phyloP scores from a whole-genome alignment of 2,888 invertebrate genomes.

The Latheticus oryzae region DNA sequence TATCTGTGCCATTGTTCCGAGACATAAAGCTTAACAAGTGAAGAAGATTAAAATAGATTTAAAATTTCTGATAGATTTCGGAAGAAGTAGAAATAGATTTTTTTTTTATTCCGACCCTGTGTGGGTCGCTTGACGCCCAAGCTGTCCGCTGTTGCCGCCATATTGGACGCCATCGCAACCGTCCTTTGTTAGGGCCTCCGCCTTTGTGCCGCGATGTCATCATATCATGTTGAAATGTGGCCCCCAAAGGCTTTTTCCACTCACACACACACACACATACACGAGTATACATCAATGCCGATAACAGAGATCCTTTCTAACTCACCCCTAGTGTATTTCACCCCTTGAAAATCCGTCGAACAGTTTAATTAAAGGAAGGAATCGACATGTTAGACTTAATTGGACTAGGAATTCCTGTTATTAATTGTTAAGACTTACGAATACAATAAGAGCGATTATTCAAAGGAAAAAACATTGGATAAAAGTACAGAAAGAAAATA shows the following conservation, averaged over 20 bases:
- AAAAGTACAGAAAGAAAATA: too few relatives aligned
- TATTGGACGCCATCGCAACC: conserved; percentile 63
- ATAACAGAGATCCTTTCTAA: conserved; percentile 24
- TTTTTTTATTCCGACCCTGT: conserved; percentile 19
- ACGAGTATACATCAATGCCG: conserved; percentile 19
- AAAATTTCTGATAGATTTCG: background rate
- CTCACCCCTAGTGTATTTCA: conserved; percentile 9
- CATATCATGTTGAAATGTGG: conserved; percentile 48
- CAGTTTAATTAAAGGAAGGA: conserved; percentile 33
- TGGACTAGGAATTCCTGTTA: conserved; percentile 34
- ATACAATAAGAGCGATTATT: too few relatives aligned
- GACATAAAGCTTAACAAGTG: conserved; percentile 20
- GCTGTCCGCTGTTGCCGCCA: conserved; percentile 62
- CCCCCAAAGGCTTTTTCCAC: conserved; percentile 30
- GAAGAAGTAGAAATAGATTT: background rate
- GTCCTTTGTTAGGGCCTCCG: conserved; percentile 55
- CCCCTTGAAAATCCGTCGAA: conserved; percentile 23
- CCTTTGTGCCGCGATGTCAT: conserved; percentile 52
- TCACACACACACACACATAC: conserved; percentile 7
- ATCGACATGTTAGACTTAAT: conserved; percentile 24
- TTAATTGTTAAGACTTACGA: conserved; percentile 14
- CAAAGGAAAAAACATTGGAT: too few relatives aligned
- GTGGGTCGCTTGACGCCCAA: conserved; percentile 55
- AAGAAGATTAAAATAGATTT: conserved; percentile 11
- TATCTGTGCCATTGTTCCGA: conserved; percentile 24